Conservation (phyloP, 2,888 invertebrate species). For the Drosophila acutilabella region DNA sequence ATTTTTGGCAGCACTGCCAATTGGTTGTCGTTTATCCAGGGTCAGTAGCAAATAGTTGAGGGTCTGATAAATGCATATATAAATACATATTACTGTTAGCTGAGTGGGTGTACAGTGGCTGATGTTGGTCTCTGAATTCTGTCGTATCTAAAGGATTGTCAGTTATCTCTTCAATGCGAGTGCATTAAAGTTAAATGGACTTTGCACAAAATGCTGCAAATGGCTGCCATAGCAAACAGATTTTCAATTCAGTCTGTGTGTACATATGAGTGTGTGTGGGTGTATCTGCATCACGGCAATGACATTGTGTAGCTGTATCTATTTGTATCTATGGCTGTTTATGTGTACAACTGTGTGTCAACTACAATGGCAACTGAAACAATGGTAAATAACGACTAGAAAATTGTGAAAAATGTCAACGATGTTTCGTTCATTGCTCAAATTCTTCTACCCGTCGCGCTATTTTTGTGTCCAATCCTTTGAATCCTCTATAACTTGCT, state of each 20-base stretch:
- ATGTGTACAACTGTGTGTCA: constrained; percentile 21
- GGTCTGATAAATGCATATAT: not conserved
- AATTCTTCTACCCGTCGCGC: constrained; percentile 60
- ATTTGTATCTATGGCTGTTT: not conserved
- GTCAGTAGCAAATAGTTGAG: constrained; percentile 23
- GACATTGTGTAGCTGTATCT: constrained; percentile 22
- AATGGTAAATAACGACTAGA: constrained; percentile 78
- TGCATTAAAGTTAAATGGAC: constrained; percentile 72
- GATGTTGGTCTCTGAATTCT: constrained; percentile 8
- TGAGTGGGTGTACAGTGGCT: constrained; percentile 7
- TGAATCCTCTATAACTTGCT: constrained; percentile 4
- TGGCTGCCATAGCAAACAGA: constrained; percentile 63
- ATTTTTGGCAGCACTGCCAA: constrained; percentile 63
- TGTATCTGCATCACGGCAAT: constrained; percentile 24
- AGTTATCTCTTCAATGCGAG: constrained; percentile 50
- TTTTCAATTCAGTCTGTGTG: constrained; percentile 7
- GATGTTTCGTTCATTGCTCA: constrained; percentile 64
- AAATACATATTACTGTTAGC: not conserved
- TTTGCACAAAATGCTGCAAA: constrained; percentile 68
- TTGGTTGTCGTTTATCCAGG: constrained; percentile 50
- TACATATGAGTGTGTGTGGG: not conserved
- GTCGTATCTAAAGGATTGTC: constrained; percentile 24
- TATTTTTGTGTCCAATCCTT: constrained; percentile 46
- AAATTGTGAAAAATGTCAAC: constrained; percentile 77
- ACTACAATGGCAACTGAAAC: constrained; percentile 59